These are phyloP conservation scores for Yponomeuta sedellus DNA, from an alignment of 2,888 invertebrate species.

Conservation along the genomic window DNA sequence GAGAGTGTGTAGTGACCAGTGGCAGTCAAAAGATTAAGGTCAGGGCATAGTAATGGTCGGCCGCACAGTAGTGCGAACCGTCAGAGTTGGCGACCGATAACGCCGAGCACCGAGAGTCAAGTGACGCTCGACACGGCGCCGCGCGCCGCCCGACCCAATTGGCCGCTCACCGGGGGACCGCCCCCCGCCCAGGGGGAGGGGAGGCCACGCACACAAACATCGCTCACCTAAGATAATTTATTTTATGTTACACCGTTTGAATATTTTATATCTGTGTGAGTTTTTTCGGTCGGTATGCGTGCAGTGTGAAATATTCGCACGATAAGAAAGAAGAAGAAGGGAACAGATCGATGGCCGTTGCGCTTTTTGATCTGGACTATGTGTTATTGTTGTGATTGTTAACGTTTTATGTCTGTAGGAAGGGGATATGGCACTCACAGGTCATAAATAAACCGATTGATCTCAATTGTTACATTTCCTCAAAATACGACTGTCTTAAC, in stretches of 20 bases:
- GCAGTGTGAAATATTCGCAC: slow-evolving; percentile 76
- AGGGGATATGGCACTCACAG: no score
- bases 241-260: slow-evolving; percentile 77
- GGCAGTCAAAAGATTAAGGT: slow-evolving; percentile 11
- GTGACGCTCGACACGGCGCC: slow-evolving; percentile 59
- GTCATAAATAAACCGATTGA: not conserved
- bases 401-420: not conserved
- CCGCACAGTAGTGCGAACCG: slow-evolving; percentile 19
- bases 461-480: not conserved
- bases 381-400: slow-evolving; percentile 39
- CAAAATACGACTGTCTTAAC: no score
- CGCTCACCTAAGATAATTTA: slow-evolving; percentile 75
- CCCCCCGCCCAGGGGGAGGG: slow-evolving; percentile 56
- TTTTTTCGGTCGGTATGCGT: slow-evolving; percentile 74
- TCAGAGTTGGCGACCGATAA: slow-evolving; percentile 31
- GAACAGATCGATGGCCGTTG: slow-evolving; percentile 73
- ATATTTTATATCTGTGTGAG: slow-evolving; percentile 77
- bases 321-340: slow-evolving; percentile 76
- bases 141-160: slow-evolving; percentile 77
- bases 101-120: slow-evolving; percentile 46
- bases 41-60: slow-evolving; percentile 35
- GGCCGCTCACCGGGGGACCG: slow-evolving; percentile 61
- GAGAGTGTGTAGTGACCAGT: not conserved
- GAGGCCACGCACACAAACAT: slow-evolving; percentile 62
- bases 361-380: slow-evolving; percentile 64